Conservation (phyloP, 2,797 vertebrate genomes). For the Sarcoramphus papa region DNA sequence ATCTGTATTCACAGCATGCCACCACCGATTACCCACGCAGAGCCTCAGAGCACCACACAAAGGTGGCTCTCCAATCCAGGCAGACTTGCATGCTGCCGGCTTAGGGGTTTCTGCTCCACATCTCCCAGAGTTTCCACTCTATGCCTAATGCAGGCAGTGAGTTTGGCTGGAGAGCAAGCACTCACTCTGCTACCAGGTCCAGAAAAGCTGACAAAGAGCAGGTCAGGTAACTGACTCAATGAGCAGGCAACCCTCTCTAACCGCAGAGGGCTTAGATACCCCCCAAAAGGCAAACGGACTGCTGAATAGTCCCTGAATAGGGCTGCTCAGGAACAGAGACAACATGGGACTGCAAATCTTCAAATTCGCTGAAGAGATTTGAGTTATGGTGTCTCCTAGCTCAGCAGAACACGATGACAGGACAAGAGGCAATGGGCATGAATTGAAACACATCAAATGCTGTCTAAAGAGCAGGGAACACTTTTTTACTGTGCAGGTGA, state of each 20-base stretch:
- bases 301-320: neutral
- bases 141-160: neutral
- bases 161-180: neutral
- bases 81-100: neutral
- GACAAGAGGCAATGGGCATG: neutral
- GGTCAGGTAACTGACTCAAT: neutral
- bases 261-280: neutral
- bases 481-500: neutral
- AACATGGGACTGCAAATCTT: neutral
- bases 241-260: neutral
- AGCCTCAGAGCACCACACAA: neutral
- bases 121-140: neutral
- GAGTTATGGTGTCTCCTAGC: fast-evolving
- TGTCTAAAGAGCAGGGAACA: neutral
- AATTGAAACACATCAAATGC: neutral
- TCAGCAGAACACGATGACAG: neutral
- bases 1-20: neutral
- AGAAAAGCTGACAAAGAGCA: neutral
- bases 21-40: neutral
- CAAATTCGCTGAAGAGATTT: neutral
- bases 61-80: neutral
- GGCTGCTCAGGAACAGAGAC: neutral
- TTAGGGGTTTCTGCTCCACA: neutral
- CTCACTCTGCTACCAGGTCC: neutral
- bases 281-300: neutral